These are phyloP conservation scores for Limnephilus auricula DNA, from an alignment of 2,888 invertebrate species.

Conservation along the genomic window DNA sequence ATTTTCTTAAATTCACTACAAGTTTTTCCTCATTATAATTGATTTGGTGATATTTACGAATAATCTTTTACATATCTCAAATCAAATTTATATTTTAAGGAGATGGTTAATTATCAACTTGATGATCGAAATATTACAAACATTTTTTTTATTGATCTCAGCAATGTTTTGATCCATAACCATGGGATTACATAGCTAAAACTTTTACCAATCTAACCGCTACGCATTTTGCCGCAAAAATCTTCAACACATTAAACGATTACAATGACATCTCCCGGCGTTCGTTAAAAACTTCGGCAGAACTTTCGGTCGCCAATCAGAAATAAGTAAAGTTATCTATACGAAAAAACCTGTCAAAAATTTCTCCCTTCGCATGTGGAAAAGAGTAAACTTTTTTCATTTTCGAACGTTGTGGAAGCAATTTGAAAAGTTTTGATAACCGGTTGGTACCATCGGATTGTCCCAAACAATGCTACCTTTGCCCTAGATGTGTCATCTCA, in stretches of 20 bases:
- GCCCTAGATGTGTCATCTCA: background rate
- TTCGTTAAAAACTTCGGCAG: background rate
- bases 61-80: no score
- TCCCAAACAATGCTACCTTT: background rate
- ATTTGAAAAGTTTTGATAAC: background rate
- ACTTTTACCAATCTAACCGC: background rate
- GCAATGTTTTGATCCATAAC: background rate
- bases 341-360: background rate
- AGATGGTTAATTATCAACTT: no score
- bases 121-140: no score
- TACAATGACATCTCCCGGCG: background rate
- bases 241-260: background rate
- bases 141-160: no score
- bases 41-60: no score
- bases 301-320: background rate
- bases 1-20: no score
- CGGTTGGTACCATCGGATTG: background rate
- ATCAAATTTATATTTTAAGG: no score
- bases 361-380: background rate
- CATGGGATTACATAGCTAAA: background rate
- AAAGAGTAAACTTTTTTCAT: background rate
- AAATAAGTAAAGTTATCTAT: background rate
- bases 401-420: background rate
- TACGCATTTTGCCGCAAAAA: background rate
- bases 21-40: no score